Percentiles rank a stretch among this genome's conserved stretches.
Evolutionary conservation across 2,797 vertebrate genomes (phyloP).

Genomic region (Microcaecilia unicolor): DNA sequence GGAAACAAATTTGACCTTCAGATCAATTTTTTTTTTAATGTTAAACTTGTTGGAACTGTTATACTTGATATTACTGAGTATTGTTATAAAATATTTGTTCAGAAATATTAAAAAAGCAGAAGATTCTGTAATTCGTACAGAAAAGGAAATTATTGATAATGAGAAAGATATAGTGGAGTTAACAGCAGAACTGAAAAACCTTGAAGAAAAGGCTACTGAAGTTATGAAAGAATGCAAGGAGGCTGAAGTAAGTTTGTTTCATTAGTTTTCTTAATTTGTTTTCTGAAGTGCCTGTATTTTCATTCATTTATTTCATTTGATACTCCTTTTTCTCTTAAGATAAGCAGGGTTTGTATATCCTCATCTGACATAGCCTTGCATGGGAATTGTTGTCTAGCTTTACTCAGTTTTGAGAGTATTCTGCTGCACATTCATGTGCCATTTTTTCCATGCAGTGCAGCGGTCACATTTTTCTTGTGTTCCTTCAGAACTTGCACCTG

Average conservation of each 20-base stretch:
- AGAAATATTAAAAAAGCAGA: constrained; percentile 88
- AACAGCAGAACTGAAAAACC: constrained; percentile 58
- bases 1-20: background rate
- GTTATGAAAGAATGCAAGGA: constrained; percentile 70
- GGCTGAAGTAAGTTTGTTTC: constrained; percentile 71
- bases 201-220: constrained; percentile 76
- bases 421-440: too few relatives aligned
- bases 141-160: constrained; percentile 70
- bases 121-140: constrained; percentile 58
- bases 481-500: too few relatives aligned
- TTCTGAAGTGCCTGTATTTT: too few relatives aligned
- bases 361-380: too few relatives aligned
- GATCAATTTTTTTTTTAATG: background rate
- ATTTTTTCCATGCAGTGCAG: too few relatives aligned
- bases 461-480: too few relatives aligned
- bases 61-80: background rate
- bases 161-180: constrained; percentile 58
- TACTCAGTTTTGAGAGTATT: too few relatives aligned
- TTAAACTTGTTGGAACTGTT: rapidly evolving
- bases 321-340: too few relatives aligned
- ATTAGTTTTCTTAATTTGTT: too few relatives aligned
- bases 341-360: too few relatives aligned
- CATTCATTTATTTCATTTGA: too few relatives aligned
- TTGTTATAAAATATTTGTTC: background rate
- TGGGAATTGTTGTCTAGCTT: too few relatives aligned